Evolutionary conservation across 1,140 invertebrate species (phyloP).

Genomic region (Drosophila albomicans): DNA sequence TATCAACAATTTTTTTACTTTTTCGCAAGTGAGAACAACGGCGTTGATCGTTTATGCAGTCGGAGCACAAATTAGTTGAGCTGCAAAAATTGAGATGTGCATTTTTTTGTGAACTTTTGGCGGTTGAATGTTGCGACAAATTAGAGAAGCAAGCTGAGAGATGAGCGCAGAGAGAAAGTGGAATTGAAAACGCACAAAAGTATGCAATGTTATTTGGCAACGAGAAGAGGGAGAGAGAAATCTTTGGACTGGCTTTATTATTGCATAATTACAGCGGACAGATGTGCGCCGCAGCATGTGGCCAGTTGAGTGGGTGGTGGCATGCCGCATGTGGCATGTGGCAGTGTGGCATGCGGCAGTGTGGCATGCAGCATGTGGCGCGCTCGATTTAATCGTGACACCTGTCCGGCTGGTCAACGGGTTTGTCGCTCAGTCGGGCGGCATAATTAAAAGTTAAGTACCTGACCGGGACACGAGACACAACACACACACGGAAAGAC

Average conservation of each 20-base stretch:
- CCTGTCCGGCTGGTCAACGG: conserved; percentile 47
- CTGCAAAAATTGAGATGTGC: conserved; percentile 10
- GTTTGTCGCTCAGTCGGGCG: conserved; percentile 37
- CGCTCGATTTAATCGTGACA: conserved; percentile 50
- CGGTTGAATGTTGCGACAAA: not conserved
- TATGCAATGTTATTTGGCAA: conserved; percentile 8
- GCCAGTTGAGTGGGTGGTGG: not conserved
- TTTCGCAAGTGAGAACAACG: not conserved
- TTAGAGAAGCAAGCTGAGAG: not conserved
- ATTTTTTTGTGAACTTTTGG: conserved; percentile 26
- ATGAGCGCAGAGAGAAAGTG: not conserved
- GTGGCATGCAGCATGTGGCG: not conserved
- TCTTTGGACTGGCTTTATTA: not conserved
- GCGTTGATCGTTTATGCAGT: not conserved
- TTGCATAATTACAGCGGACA: conserved; percentile 32
- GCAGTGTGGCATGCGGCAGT: not conserved
- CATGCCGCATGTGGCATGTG: not conserved
- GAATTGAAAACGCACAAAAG: not conserved
- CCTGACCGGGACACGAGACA: conserved; percentile 43
- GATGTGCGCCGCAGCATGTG: no score
- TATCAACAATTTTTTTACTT: not conserved
- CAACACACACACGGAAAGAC: conserved; percentile 12
- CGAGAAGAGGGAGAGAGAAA: not conserved
- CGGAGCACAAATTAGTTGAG: conserved; percentile 17
- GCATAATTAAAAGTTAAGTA: conserved; percentile 60